Percentiles rank a stretch among this genome's conserved stretches.
Evolutionary conservation across 2,888 invertebrate species (phyloP).

Genomic region (Andrena flavipes): DNA sequence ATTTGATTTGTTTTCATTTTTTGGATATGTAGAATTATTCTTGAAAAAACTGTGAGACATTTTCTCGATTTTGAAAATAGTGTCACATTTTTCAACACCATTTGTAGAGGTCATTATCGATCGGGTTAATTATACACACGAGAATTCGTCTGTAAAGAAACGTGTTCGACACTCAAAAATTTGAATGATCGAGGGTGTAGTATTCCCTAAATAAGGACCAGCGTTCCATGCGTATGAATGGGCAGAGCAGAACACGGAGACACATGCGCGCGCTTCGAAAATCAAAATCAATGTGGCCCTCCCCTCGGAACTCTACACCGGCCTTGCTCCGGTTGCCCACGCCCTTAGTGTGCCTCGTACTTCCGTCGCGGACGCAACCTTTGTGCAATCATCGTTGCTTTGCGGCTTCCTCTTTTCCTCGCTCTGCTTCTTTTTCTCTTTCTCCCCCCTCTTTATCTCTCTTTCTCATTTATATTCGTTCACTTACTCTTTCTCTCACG

Average conservation of each 20-base stretch:
- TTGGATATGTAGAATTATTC: too few relatives aligned
- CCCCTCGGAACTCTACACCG: slow-evolving; percentile 54
- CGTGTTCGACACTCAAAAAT: not conserved
- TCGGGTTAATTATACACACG: too few relatives aligned
- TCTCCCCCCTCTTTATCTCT: slow-evolving; percentile 29
- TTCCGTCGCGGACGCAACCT: slow-evolving; percentile 67
- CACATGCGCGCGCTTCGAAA: slow-evolving; percentile 60
- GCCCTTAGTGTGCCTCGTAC: slow-evolving; percentile 68
- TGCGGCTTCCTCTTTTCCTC: slow-evolving; percentile 53
- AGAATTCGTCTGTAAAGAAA: not conserved
- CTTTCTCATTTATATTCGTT: slow-evolving; percentile 26
- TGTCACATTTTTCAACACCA: too few relatives aligned
- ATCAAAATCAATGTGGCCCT: slow-evolving; percentile 60
- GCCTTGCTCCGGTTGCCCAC: slow-evolving; percentile 62
- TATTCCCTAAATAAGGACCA: slow-evolving; percentile 43
- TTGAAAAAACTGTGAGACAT: too few relatives aligned
- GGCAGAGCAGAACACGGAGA: slow-evolving; percentile 42
- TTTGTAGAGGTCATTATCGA: too few relatives aligned
- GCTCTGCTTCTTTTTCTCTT: slow-evolving; percentile 34
- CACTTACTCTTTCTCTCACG: slow-evolving; percentile 38
- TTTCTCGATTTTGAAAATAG: too few relatives aligned
- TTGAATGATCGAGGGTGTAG: slow-evolving; percentile 28
- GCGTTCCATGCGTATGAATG: slow-evolving; percentile 56
- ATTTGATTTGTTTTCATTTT: too few relatives aligned
- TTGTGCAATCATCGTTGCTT: slow-evolving; percentile 62